Conservation (phyloP, 2,797 vertebrate genomes). For the Channallabes apus region DNA sequence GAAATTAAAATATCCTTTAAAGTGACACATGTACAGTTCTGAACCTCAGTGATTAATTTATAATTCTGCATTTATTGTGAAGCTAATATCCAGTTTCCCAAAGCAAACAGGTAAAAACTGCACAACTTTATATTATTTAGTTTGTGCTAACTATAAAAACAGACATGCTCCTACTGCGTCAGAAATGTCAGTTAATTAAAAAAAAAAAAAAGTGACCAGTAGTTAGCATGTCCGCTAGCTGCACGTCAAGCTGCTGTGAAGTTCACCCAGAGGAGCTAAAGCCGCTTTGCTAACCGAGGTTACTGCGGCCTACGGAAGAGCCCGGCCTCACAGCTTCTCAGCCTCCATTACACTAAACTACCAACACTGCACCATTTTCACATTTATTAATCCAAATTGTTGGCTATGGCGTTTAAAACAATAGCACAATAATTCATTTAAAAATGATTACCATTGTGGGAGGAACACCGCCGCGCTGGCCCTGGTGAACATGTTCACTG, state of each 20-base stretch:
- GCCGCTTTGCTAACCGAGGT: background rate
- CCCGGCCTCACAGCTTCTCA: conserved; percentile 64
- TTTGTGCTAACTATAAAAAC: background rate
- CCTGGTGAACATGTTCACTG: conserved; percentile 84
- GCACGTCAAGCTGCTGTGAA: background rate
- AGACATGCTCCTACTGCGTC: background rate
- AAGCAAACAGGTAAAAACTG: conserved; percentile 12
- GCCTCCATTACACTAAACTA: accelerated
- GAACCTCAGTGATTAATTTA: no score
- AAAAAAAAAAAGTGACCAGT: background rate
- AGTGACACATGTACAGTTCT: background rate
- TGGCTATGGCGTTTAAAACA: accelerated
- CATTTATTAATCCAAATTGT: accelerated
- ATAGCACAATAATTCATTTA: accelerated
- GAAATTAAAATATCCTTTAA: background rate
- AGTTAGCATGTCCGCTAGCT: conserved; percentile 6
- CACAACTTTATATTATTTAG: no score
- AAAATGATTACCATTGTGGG: conserved; percentile 84
- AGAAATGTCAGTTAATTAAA: background rate
- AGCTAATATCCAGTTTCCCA: background rate
- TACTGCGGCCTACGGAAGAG: conserved; percentile 69
- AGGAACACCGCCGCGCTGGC: conserved; percentile 72
- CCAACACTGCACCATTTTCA: accelerated
- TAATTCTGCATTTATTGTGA: no score
- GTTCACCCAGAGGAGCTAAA: conserved; percentile 58